Evolutionary conservation across 35 echinoderm and acorn worm species (phyloP), one percentile per base, ranked within the genome.

Genomic region (Anneissia japonica): DNA sequence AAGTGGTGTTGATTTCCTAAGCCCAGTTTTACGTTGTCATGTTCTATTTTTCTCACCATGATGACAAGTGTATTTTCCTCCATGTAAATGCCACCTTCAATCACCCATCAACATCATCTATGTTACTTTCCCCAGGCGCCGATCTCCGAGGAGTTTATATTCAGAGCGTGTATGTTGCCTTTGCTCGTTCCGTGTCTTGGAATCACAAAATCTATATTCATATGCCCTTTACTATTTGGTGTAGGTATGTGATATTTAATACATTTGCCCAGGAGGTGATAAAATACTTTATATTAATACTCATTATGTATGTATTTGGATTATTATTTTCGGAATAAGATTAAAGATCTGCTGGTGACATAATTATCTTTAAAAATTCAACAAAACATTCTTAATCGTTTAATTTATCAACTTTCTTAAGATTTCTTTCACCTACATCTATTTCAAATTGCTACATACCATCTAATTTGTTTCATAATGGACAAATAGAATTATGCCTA

Each of bases 81-180:
- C 9, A 64, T 64, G 11, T 64, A 26, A 64, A 23, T 64, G 51
- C 51, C 51, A 12, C 2, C 10, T 23, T 64, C 14, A 64, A 19
- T 64, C 26, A 64, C 51, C 51, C 51, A 64, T 12, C 21, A 12
- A 12, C 9, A 84, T 43, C 33, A 32, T 34, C 39, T 64, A 17
- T 45, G 23, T 40, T 86, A 39, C 38, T 84, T 35, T 37, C 38
- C 83, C 26, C 86, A 99, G 96, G 96, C 91, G 37, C 96, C 96
- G 45, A 86, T 99, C 19, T 94, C 96, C 74, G 96, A 99, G 87
- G 96, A 99, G 82, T 87, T 99, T 87, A 90, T 99, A 74, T 99
- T 99, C 89, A 89, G 96, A 86, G 92, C 96, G 33, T 99, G 96
- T 86, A 99, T 99, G 96, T 75, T 99, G 84, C 96, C 96, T 55